These are phyloP conservation scores for Etheostoma spectabile DNA, from an alignment of 2,113 vertebrate species.

Conservation along the genomic window DNA sequence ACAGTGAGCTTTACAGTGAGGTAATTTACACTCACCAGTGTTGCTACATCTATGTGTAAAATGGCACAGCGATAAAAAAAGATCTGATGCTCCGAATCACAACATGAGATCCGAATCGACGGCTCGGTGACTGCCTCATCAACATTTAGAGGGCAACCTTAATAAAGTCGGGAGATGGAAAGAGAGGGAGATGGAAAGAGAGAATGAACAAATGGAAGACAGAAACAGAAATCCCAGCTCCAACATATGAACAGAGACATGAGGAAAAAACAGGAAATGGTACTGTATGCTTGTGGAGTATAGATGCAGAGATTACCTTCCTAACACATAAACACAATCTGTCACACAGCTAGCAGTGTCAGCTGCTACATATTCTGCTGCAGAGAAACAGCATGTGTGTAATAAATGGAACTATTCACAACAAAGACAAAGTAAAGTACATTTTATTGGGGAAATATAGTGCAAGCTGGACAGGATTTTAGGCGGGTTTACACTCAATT, in stretches of 20 bases:
- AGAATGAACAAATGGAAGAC: neutral
- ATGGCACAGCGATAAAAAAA: neutral
- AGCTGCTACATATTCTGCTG: conserved; percentile 5
- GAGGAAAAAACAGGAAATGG: neutral
- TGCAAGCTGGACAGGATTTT: neutral
- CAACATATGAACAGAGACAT: neutral
- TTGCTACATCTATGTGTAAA: neutral
- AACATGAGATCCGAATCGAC: too few relatives aligned
- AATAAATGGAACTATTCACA: neutral
- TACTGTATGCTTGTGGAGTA: neutral
- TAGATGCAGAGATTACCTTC: conserved; percentile 16
- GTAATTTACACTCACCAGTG: too few relatives aligned
- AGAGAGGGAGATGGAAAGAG: neutral
- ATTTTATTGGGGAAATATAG: neutral
- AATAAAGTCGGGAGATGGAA: neutral
- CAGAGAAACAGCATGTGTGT: neutral
- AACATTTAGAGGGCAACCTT: too few relatives aligned
- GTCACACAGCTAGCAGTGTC: conserved; percentile 24
- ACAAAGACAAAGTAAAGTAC: neutral
- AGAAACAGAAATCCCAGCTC: neutral
- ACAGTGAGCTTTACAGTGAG: neutral
- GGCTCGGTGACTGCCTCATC: too few relatives aligned
- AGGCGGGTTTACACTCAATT: neutral
- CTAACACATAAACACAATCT: conserved; percentile 44
- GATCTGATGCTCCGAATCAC: neutral